A percentile compares a stretch with the other conserved stretches of the same genome.
phyloP scores from a whole-genome alignment of 2,888 invertebrate genomes.

The Horisme vitalbata region DNA sequence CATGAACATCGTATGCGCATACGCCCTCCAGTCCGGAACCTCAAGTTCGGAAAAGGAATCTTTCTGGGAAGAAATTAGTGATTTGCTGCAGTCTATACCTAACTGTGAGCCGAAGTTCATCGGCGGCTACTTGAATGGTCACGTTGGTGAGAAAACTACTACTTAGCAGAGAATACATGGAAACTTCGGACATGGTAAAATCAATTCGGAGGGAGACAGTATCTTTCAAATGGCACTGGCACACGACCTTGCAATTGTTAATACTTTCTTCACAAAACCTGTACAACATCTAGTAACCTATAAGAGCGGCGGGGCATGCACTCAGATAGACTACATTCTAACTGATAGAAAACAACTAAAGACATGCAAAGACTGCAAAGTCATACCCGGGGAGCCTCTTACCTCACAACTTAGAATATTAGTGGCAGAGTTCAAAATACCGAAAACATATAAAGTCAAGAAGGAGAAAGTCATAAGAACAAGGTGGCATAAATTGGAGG shows the following conservation, averaged over 20 bases:
- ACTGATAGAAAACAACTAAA: slow-evolving; percentile 15
- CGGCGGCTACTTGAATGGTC: too few relatives aligned
- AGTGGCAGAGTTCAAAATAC: slow-evolving; percentile 12
- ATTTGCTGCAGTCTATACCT: slow-evolving; percentile 14
- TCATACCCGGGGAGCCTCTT: slow-evolving; percentile 17
- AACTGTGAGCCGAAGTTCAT: slow-evolving; percentile 12
- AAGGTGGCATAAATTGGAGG: slow-evolving; percentile 12
- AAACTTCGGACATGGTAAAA: slow-evolving; percentile 9
- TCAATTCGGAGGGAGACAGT: too few relatives aligned
- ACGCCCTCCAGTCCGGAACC: slow-evolving; percentile 4
- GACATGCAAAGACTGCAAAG: too few relatives aligned
- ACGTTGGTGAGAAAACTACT: slow-evolving; percentile 16
- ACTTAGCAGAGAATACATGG: slow-evolving; percentile 19
- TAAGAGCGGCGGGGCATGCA: slow-evolving; percentile 3
- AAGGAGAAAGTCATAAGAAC: slow-evolving; percentile 5
- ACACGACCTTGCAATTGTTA: slow-evolving; percentile 16
- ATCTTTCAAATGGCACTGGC: too few relatives aligned
- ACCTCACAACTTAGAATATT: too few relatives aligned
- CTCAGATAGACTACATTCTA: slow-evolving; percentile 17
- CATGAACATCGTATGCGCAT: slow-evolving; percentile 9
- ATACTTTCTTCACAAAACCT: slow-evolving; percentile 9
- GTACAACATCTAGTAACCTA: slow-evolving; percentile 10
- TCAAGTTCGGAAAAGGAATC: slow-evolving; percentile 14
- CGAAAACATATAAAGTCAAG: slow-evolving; percentile 10
- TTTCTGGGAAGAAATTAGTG: slow-evolving; percentile 20